These are phyloP conservation scores for Colletes latitarsis DNA, from an alignment of 1,140 invertebrate species.

Conservation along the genomic window DNA sequence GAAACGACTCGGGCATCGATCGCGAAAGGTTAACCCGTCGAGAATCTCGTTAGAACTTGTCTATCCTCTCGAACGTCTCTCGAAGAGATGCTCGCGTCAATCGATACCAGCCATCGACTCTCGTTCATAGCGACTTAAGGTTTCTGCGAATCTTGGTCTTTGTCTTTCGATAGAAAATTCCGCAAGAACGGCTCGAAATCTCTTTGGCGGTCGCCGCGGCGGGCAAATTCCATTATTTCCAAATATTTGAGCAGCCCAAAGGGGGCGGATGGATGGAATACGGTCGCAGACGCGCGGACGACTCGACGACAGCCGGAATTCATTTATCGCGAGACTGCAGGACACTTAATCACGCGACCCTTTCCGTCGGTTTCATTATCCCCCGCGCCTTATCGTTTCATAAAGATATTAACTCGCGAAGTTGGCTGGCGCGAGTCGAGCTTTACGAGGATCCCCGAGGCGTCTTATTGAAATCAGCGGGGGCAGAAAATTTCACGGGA, in stretches of 20 bases:
- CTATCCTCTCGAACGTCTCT: neutral
- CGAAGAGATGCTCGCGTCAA: too few relatives aligned
- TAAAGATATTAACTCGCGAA: slow-evolving; percentile 63
- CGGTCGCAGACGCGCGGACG: neutral
- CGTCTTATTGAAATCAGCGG: slow-evolving; percentile 61
- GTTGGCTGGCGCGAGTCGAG: slow-evolving; percentile 41
- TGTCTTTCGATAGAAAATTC: neutral
- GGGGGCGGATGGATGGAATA: neutral
- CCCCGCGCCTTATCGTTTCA: slow-evolving; percentile 57
- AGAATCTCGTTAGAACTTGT: slow-evolving; percentile 4
- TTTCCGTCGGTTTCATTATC: slow-evolving; percentile 62
- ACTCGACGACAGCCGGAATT: slow-evolving; percentile 38
- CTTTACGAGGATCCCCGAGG: slow-evolving; percentile 52
- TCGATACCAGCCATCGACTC: neutral
- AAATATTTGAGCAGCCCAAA: slow-evolving; percentile 9
- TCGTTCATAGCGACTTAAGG: neutral
- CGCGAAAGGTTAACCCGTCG: neutral
- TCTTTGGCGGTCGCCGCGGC: neutral
- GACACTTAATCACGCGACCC: slow-evolving; percentile 58
- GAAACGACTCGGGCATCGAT: neutral
- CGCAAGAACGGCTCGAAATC: neutral
- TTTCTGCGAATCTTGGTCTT: neutral
- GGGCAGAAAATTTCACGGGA: slow-evolving; percentile 50
- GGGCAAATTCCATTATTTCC: neutral
- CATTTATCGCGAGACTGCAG: slow-evolving; percentile 53